A percentile compares a stretch with the other conserved stretches of the same genome.
These are phyloP conservation scores for Dinocampus coccinellae DNA, from an alignment of 2,888 invertebrate species.

Conservation along the genomic window DNA sequence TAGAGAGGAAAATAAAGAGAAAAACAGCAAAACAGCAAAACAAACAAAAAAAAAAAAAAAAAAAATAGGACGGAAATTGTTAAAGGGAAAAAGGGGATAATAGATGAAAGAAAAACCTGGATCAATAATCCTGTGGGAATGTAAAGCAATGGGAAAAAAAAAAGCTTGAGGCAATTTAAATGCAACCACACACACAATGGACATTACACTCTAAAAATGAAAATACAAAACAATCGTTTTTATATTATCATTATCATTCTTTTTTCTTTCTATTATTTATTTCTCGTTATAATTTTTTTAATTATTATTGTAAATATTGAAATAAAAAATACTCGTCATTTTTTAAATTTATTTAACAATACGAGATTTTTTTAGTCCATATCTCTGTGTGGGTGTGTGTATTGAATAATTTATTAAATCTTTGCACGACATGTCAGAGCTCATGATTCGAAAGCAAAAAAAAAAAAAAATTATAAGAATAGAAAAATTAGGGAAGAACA, in stretches of 20 bases:
- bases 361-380: too few species aligned
- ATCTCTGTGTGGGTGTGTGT: too few species aligned
- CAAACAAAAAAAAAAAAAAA: background rate
- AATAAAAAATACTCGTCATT: too few species aligned
- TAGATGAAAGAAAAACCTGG: conserved; percentile 20
- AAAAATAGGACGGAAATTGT: background rate
- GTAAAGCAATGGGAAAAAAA: conserved; percentile 4
- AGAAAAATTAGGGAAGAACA: too few species aligned
- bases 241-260: background rate
- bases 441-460: too few species aligned
- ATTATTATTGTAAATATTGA: too few species aligned
- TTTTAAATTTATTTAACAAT: too few species aligned
- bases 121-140: conserved; percentile 23
- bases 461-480: too few species aligned
- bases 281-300: too few species aligned
- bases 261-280: conserved; percentile 1
- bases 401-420: too few species aligned
- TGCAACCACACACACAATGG: background rate
- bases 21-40: background rate
- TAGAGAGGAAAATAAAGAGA: background rate
- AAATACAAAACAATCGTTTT: background rate
- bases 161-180: conserved; percentile 3
- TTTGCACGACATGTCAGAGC: too few species aligned
- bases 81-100: conserved; percentile 1
- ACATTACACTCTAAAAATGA: background rate